Evolutionary conservation across 2,797 vertebrate species (phyloP).

Genomic region (Sebastes paucispinis): DNA sequence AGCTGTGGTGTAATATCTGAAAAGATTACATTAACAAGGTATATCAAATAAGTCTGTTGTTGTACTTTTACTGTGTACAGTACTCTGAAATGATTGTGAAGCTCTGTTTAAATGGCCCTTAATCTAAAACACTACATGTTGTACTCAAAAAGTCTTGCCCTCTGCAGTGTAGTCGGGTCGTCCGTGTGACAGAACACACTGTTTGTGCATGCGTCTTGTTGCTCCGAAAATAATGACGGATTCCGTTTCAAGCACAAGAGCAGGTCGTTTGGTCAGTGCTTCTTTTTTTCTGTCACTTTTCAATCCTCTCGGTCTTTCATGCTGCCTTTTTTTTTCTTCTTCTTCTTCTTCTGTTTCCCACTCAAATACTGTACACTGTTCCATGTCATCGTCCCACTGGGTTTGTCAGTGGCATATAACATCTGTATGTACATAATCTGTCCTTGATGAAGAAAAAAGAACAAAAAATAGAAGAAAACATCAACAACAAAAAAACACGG

Average conservation of each 20-base stretch:
- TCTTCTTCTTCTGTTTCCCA: slow-evolving; percentile 8
- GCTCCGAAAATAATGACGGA: slow-evolving; percentile 51
- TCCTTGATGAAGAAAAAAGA: slow-evolving; percentile 75
- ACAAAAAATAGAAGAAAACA: slow-evolving; percentile 50
- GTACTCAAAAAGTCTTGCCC: slow-evolving; percentile 61
- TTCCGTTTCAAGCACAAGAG: slow-evolving; percentile 81
- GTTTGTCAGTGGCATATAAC: slow-evolving; percentile 65
- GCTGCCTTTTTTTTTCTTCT: neutral
- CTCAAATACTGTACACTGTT: slow-evolving; percentile 33
- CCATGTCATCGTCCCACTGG: slow-evolving; percentile 54
- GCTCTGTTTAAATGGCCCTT: slow-evolving; percentile 72
- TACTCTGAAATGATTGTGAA: slow-evolving; percentile 77
- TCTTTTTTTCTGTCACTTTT: slow-evolving; percentile 34
- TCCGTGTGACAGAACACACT: slow-evolving; percentile 57
- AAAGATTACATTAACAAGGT: slow-evolving; percentile 67
- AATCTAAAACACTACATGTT: slow-evolving; percentile 63
- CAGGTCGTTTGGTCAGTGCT: slow-evolving; percentile 60
- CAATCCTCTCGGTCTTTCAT: slow-evolving; percentile 27
- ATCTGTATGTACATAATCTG: slow-evolving; percentile 83
- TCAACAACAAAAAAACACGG: slow-evolving; percentile 47
- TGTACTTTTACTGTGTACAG: slow-evolving; percentile 75
- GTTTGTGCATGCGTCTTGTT: slow-evolving; percentile 66
- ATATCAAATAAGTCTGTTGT: slow-evolving; percentile 72
- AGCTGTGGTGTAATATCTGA: slow-evolving; percentile 71
- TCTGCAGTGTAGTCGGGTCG: slow-evolving; percentile 56